Evolutionary conservation across 2,113 vertebrate genomes (phyloP), one percentile per base, ranked within the genome.

Genomic region (Vidua macroura): DNA sequence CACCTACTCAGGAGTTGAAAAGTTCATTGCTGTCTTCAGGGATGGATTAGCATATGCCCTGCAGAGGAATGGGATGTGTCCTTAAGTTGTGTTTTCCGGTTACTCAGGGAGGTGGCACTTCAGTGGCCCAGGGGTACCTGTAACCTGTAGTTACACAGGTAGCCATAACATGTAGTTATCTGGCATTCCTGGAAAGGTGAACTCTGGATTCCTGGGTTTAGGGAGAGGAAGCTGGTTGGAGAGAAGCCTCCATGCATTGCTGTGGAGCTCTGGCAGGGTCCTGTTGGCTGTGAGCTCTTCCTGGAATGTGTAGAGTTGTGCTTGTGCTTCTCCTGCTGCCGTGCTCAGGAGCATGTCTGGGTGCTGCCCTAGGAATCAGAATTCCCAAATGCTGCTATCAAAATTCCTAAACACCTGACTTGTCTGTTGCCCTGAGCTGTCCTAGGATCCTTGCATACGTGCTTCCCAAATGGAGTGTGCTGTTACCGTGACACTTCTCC

Each of bases 221-320:
- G 73, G 51, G 10, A 35, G 75, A 58, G 35, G 64, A 9, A n/a
- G 41, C 8, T 58, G 72, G 35, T 49, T 84, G 69, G 84, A 30
- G 25, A 11, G 52, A 79, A 60, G 13, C 20, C 41, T 56, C 5
- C 3, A 0, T 9, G 0, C 1, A 0, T 3, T 56, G 31, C 46
- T 64, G 74, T 6, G 69, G 2, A 46, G 46, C 58, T 60, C 41
- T 37, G 49, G 1, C 2, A n/a, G 59, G 25, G 3, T 24, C 2
- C 2, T 19, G 62, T 15, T 44, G 15, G 35, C 82, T 59, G 49
- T 43, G 14, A 49, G 63, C 51, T 35, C 5, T 67, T 49, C 46
- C 80, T 31, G 2, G 3, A 13, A 4, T 13, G 28, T 11, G 2
- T 7, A 3, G 30, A 39, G 25, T 46, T 59, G 20, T 11, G 70